Conservation (phyloP, 2,113 vertebrate genomes). For the Shinisaurus crocodilurus region DNA sequence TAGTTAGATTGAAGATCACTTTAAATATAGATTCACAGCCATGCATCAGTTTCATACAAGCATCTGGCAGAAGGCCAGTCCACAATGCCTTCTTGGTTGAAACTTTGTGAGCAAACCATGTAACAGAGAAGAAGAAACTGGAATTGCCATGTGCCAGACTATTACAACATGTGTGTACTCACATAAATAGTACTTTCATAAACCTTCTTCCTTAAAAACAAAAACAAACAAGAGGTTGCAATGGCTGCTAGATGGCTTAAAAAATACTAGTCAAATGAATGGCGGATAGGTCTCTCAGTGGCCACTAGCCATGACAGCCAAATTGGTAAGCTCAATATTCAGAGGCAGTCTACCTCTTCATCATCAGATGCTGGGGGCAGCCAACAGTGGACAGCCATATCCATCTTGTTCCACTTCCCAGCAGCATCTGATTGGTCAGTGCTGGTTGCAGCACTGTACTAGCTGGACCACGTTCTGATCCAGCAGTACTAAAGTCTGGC, state of each 20-base stretch:
- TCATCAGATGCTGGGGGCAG: not conserved
- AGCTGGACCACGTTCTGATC: not conserved
- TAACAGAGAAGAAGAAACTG: not conserved
- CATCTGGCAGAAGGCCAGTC: not conserved
- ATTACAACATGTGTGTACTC: not conserved
- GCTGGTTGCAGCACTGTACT: not conserved
- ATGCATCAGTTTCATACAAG: not conserved
- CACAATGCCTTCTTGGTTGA: not conserved
- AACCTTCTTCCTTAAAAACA: not conserved
- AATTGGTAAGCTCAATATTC: not conserved
- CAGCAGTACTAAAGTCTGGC: not conserved
- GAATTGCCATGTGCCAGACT: not conserved
- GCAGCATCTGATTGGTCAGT: not conserved
- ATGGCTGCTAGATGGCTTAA: not conserved
- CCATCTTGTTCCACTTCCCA: not conserved
- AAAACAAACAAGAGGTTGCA: too few relatives aligned
- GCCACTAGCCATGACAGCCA: too few relatives aligned
- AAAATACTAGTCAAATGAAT: not conserved
- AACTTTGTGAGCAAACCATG: not conserved
- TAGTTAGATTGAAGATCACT: not conserved
- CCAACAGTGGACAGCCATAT: not conserved
- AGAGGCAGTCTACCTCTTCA: not conserved
- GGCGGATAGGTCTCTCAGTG: not conserved
- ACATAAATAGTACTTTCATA: not conserved
- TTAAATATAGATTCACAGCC: not conserved